Evolutionary conservation across 2,888 invertebrate species (phyloP), one percentile per base, ranked within the genome.

Genomic region (Caenorhabditis zanzibari): DNA sequence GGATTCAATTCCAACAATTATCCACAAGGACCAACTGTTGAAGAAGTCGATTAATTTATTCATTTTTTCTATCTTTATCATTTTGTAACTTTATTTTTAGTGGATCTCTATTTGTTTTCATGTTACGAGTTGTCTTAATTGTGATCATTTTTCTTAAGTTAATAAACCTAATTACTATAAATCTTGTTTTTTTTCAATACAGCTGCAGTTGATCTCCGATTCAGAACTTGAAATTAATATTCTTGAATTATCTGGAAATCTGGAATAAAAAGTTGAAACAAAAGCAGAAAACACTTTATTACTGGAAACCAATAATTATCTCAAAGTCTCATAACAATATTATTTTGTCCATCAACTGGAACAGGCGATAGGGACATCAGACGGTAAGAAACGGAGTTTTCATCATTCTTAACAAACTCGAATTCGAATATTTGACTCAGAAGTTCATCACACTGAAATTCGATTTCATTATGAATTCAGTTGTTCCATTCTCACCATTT

Each of bases 21-120:
- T 54, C 73, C 73, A 38, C 63, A 73, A 69, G 90, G 90, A 73
- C 90, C 91, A n/a, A 89, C 86, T 49, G 89, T 90, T 49, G 91
- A 90, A 71, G 90, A 90, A 77, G 90, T 90, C 68, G 90, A 90
- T 82, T 90, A 85, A 85, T 44, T 22, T 14, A 19, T 38, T 54
- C 19, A 22, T 66, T 28, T n/a, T 22, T 41, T 24, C 19, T 14
- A n/a, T n/a, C n/a, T n/a, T n/a, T n/a, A n/a, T n/a, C n/a, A n/a
- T n/a, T n/a, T n/a, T n/a, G n/a, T n/a, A n/a, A n/a, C n/a, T n/a
- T n/a, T n/a, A n/a, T n/a, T n/a, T n/a, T n/a, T n/a, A n/a, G n/a
- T 54, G 26, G 54, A 54, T 54, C 54, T 54, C 54, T 6, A n/a
- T 41, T 61, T 61, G 24, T n/a, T 63, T 5, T 44, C 5, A 10